These are phyloP conservation scores for Drosophila oshimai DNA, from an alignment of 1,140 invertebrate genomes.

Conservation along the genomic window DNA sequence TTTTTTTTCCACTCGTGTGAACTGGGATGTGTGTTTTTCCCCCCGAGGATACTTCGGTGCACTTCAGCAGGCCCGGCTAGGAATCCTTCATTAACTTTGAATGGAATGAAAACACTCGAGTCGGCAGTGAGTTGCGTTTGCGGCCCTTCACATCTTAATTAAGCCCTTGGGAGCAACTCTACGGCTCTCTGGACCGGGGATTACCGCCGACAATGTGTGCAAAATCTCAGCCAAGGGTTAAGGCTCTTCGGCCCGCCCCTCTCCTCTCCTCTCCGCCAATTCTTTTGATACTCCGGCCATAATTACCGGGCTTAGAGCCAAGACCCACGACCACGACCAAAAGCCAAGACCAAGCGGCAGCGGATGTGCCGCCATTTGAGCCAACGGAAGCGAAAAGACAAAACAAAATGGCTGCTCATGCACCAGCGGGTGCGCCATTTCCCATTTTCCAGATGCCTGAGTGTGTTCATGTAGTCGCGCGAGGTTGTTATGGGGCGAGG, in stretches of 20 bases:
- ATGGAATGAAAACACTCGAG: constrained; percentile 64
- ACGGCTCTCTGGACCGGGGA: constrained; percentile 22
- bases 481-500: constrained; percentile 10
- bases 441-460: constrained; percentile 26
- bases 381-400: constrained; percentile 75
- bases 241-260: too few species aligned
- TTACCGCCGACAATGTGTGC: constrained; percentile 48
- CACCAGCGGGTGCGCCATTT: constrained; percentile 69
- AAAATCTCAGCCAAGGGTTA: constrained; percentile 57
- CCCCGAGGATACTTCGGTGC: constrained; percentile 18
- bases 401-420: constrained; percentile 78
- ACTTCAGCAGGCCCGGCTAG: constrained; percentile 10
- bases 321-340: not conserved
- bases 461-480: not conserved
- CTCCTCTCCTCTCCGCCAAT: constrained; percentile 56
- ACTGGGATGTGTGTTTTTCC: not conserved
- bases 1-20: not conserved
- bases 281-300: constrained; percentile 64
- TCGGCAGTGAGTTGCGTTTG: constrained; percentile 32
- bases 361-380: constrained; percentile 74
- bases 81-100: constrained; percentile 76
- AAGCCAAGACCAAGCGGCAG: constrained; percentile 19
- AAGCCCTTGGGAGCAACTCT: constrained; percentile 73
- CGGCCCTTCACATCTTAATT: constrained; percentile 70
- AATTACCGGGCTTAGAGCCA: constrained; percentile 48